phyloP scores from a whole-genome alignment of 2,113 vertebrate species.

The Cercocebus atys region DNA sequence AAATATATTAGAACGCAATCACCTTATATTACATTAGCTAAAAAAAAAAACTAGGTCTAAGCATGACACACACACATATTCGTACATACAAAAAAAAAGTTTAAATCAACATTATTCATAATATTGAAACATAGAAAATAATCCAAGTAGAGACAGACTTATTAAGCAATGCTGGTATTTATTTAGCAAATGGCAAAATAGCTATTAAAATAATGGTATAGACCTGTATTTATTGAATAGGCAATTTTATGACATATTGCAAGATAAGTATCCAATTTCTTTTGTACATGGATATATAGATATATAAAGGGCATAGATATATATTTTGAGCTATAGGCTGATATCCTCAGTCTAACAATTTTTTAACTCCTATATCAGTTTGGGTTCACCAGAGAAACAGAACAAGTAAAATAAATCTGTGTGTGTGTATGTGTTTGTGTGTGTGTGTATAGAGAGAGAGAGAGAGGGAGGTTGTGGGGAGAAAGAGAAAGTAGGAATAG shows the following conservation, averaged over 20 bases:
- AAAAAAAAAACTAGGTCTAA: neutral
- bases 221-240: neutral
- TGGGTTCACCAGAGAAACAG: neutral
- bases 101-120: neutral
- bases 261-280: neutral
- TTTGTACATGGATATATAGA: neutral
- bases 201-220: neutral
- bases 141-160: neutral
- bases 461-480: too few species aligned
- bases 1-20: neutral
- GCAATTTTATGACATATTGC: neutral
- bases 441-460: rapidly evolving
- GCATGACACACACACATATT: neutral
- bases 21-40: neutral
- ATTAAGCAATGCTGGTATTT: neutral
- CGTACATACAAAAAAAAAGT: neutral
- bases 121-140: neutral
- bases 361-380: neutral
- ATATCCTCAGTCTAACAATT: neutral
- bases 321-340: neutral
- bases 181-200: neutral
- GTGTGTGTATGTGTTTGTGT: neutral
- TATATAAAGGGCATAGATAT: neutral
- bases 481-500: neutral
- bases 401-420: neutral